A percentile compares a stretch with the other conserved stretches of the same genome.
These are phyloP conservation scores for Chloropsis cyanopogon DNA, from an alignment of 2,113 vertebrate genomes.

Conservation along the genomic window DNA sequence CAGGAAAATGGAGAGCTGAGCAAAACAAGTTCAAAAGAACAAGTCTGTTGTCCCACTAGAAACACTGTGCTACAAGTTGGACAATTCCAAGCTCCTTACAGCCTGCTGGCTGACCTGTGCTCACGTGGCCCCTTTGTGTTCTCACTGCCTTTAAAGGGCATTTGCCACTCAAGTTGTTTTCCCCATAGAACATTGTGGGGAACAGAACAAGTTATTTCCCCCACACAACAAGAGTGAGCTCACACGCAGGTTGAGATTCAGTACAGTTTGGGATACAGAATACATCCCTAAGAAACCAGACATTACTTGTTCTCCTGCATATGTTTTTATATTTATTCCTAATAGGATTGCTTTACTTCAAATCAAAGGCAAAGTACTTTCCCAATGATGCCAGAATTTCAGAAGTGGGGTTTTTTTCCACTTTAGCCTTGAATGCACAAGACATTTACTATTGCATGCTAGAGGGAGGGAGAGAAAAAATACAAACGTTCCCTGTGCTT, in stretches of 20 bases:
- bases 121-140: not conserved
- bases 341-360: not conserved
- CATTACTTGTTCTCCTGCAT: not conserved
- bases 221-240: not conserved
- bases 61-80: accelerated
- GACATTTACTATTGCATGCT: not conserved
- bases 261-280: not conserved
- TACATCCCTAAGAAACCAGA: not conserved
- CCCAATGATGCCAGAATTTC: not conserved
- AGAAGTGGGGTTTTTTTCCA: not conserved
- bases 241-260: not conserved
- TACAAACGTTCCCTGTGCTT: not conserved
- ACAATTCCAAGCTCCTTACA: not conserved
- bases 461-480: not conserved
- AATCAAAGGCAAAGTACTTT: not conserved
- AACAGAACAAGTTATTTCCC: not conserved
- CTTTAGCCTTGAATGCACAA: not conserved
- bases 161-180: not conserved
- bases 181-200: not conserved
- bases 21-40: not conserved
- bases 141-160: not conserved
- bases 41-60: not conserved
- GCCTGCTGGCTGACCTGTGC: not conserved
- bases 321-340: not conserved
- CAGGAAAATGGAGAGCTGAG: not conserved